These are phyloP conservation scores for Solenopsis invicta DNA, from an alignment of 1,140 invertebrate genomes.

Conservation along the genomic window DNA sequence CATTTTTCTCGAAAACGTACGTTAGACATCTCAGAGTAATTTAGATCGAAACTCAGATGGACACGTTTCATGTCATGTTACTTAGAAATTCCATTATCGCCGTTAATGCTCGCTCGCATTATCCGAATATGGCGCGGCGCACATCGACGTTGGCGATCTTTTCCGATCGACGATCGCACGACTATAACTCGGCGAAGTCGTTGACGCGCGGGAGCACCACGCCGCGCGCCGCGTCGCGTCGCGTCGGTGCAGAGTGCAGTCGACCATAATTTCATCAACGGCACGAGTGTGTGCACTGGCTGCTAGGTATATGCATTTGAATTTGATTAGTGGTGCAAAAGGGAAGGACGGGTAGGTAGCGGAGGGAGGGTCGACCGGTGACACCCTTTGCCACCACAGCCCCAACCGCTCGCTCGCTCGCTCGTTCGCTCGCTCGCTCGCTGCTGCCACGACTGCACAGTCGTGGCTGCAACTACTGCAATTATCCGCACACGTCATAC, in stretches of 20 bases:
- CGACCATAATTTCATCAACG: constrained; percentile 85
- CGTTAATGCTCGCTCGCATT: constrained; percentile 47
- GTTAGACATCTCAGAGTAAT: background rate
- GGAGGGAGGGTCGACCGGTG: constrained; percentile 74
- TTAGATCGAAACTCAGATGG: constrained; percentile 27
- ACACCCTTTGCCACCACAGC: constrained; percentile 85
- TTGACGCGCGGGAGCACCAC: constrained; percentile 47
- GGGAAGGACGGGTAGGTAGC: constrained; percentile 65
- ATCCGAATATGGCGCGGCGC: constrained; percentile 44
- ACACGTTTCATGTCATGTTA: constrained; percentile 45
- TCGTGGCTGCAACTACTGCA: constrained; percentile 84
- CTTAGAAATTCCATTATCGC: constrained; percentile 55
- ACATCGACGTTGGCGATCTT: constrained; percentile 61
- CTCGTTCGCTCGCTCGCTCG: constrained; percentile 53
- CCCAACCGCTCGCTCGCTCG: constrained; percentile 71
- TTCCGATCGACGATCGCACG: no score
- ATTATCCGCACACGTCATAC: constrained; percentile 85
- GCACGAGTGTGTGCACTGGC: constrained; percentile 78
- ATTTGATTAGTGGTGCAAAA: constrained; percentile 84
- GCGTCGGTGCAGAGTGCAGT: constrained; percentile 80
- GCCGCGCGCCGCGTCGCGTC: no score
- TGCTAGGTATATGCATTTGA: constrained; percentile 84
- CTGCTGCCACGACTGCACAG: constrained; percentile 76
- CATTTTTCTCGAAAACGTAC: background rate
- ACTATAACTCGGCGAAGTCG: constrained; percentile 58